Evolutionary conservation across 2,888 invertebrate genomes (phyloP).

Genomic region (Microchrysa polita): DNA sequence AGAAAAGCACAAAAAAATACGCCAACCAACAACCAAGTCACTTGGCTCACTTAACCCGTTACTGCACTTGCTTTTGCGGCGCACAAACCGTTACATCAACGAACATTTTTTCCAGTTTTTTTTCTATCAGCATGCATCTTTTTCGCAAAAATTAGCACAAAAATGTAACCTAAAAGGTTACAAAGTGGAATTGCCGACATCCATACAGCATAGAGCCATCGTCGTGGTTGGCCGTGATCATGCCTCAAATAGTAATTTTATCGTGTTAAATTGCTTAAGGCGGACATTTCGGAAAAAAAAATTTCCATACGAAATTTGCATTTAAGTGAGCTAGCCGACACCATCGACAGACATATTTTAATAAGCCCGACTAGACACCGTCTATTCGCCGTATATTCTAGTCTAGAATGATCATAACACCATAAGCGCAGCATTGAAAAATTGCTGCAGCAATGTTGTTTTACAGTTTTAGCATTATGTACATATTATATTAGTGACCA

Average conservation of each 20-base stretch:
- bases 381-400: too few relatives aligned
- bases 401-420: too few relatives aligned
- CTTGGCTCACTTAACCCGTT: slow-evolving; percentile 36
- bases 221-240: not conserved
- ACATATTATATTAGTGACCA: too few relatives aligned
- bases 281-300: slow-evolving; percentile 31
- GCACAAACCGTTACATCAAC: slow-evolving; percentile 29
- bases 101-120: slow-evolving; percentile 24
- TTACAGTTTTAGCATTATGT: too few relatives aligned
- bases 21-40: not conserved
- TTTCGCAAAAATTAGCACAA: not conserved
- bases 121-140: slow-evolving; percentile 13
- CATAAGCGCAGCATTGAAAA: too few relatives aligned
- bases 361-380: too few relatives aligned
- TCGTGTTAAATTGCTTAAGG: slow-evolving; percentile 28
- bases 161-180: slow-evolving; percentile 20
- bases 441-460: too few relatives aligned
- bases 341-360: slow-evolving; percentile 5
- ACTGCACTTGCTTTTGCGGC: slow-evolving; percentile 33
- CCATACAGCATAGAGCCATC: not conserved
- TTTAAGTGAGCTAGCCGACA: slow-evolving; percentile 35
- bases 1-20: not conserved
- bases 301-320: slow-evolving; percentile 19
- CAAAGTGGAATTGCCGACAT: slow-evolving; percentile 8
- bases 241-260: slow-evolving; percentile 26